These are phyloP conservation scores for Danio aesculapii DNA, from an alignment of 2,797 vertebrate species.

Conservation along the genomic window DNA sequence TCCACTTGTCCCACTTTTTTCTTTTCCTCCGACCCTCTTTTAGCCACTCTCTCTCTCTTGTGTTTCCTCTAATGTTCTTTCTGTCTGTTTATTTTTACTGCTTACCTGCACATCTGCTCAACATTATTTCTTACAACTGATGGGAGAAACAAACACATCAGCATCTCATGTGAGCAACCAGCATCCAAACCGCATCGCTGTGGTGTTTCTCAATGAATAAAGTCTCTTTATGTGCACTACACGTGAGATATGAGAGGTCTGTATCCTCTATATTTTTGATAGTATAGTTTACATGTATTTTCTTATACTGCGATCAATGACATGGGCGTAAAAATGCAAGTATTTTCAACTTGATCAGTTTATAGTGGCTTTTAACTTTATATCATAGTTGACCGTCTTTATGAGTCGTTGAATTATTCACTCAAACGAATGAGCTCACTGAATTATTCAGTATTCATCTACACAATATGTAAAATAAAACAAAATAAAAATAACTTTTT, in stretches of 20 bases:
- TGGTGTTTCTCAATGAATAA: not conserved
- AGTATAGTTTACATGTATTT: not conserved
- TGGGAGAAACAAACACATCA: not conserved
- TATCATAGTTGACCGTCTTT: not conserved
- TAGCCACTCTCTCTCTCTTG: slow-evolving; percentile 7
- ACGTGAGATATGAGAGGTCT: not conserved
- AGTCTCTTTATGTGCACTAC: not conserved
- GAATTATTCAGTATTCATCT: not conserved
- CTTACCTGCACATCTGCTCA: not conserved
- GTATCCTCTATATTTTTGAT: not conserved
- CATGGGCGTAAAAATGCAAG: not conserved
- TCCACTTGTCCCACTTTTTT: slow-evolving; percentile 34
- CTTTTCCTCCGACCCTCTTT: slow-evolving; percentile 5
- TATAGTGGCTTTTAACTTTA: too few species aligned
- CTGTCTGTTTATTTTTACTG: slow-evolving; percentile 12
- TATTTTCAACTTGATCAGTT: too few species aligned
- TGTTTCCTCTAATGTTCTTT: slow-evolving; percentile 3
- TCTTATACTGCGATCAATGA: not conserved
- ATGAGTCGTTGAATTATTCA: not conserved
- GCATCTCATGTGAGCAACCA: not conserved
- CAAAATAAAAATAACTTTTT: not conserved
- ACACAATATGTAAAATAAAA: not conserved
- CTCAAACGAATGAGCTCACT: not conserved
- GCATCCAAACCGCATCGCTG: too few species aligned
- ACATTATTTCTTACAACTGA: not conserved